phyloP scores from a whole-genome alignment of 2,888 invertebrate genomes.

The Andrena chrysosceles region DNA sequence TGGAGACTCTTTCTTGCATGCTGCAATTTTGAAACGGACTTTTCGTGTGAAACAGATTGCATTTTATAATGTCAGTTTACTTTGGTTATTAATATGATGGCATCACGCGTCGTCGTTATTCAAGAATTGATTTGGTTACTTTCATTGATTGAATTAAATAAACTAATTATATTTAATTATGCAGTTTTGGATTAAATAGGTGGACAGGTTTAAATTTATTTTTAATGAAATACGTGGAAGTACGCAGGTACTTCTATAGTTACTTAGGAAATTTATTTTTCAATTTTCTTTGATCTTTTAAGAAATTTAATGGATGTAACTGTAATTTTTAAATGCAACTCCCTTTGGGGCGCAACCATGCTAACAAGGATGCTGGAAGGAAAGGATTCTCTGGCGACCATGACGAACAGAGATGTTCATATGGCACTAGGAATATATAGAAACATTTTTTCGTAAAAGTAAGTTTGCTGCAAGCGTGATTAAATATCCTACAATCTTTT shows the following conservation, averaged over 20 bases:
- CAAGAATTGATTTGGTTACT: not conserved
- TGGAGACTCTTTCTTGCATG: slow-evolving; percentile 76
- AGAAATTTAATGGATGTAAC: not conserved
- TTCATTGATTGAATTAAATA: not conserved
- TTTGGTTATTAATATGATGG: not conserved
- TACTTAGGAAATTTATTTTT: not conserved
- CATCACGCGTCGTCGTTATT: not conserved
- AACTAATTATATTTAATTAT: not conserved
- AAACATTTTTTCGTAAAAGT: no score
- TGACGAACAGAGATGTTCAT: not conserved
- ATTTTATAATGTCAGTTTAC: not conserved
- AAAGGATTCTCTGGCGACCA: slow-evolving; percentile 9
- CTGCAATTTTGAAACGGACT: not conserved
- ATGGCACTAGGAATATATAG: not conserved
- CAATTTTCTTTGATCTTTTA: not conserved
- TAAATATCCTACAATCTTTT: no score
- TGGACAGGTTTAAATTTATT: not conserved
- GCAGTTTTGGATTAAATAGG: not conserved
- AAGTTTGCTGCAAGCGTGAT: no score
- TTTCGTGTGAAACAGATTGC: not conserved
- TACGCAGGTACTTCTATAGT: not conserved
- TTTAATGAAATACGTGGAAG: not conserved
- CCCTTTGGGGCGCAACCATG: slow-evolving; percentile 53
- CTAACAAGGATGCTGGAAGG: slow-evolving; percentile 24
- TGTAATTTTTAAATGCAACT: not conserved